Conservation (phyloP, 2,797 vertebrate species). For the Gila robusta region DNA sequence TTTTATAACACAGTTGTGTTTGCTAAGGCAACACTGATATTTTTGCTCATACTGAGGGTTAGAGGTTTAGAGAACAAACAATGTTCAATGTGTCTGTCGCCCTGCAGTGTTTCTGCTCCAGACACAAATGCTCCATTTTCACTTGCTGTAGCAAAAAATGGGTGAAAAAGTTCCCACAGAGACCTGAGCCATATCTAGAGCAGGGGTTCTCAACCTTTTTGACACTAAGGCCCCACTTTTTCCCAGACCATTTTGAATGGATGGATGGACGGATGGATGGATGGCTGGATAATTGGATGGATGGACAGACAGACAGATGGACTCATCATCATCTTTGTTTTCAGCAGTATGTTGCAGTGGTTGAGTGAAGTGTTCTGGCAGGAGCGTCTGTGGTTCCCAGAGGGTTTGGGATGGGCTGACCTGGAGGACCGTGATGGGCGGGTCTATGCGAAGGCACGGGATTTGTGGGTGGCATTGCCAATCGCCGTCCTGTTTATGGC, state of each 20-base stretch:
- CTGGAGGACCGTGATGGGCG: constrained; percentile 88
- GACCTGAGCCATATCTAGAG: not conserved
- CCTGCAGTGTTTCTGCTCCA: not conserved
- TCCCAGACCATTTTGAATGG: not conserved
- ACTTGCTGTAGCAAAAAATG: not conserved
- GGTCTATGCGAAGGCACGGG: constrained; percentile 86
- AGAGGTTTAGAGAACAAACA: not conserved
- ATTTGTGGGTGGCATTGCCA: constrained; percentile 90
- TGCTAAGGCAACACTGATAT: not conserved
- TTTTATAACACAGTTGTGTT: constrained; percentile 14
- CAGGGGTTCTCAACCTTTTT: not conserved
- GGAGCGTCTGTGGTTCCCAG: constrained; percentile 92
- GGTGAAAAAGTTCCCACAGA: not conserved
- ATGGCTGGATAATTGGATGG: not conserved
- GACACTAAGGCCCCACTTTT: not conserved
- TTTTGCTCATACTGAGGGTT: not conserved
- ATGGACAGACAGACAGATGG: not conserved
- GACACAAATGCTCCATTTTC: not conserved
- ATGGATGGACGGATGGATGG: not conserved
- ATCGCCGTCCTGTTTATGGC: constrained; percentile 91
- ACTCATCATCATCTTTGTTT: not conserved
- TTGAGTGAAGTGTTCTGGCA: constrained; percentile 92
- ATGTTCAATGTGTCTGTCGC: not conserved
- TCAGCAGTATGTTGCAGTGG: constrained; percentile 86
- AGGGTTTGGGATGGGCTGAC: constrained; percentile 93